Base-by-base conservation (phyloP, 2,888 invertebrate species). In the Limenitis camilla region DNA sequence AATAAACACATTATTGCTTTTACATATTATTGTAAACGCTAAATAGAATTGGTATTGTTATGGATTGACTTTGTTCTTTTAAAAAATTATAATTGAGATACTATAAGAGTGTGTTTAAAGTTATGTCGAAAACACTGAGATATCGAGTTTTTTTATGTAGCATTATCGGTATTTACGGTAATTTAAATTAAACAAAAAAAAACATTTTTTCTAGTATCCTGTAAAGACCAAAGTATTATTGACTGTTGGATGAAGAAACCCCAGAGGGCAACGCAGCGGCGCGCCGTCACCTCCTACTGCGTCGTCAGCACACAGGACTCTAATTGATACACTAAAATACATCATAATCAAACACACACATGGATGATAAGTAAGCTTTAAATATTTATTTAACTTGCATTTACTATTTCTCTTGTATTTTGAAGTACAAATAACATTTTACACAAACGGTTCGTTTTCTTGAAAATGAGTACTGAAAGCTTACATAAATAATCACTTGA, bases 241-340 rank as follows among this genome's bases (percentile, higher is more conserved):
- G 53, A 59, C 59, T 55, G 55, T 56, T 8, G 49, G 59, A 56
- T 59, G 56, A 59, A 19, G 61, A 56, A 47, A 58, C 61, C 60
- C 67, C 70, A 49, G 43, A 49, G 48, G 48, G 53, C 31, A 43
- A 69, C 67, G 62, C 71, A 64, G 76, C 65, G 69, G 65, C 64
- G 74, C 58, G 65, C 66, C 64, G 58, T 51, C 56, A 62, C 70
- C 72, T 72, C 85, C 76, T 67, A 84, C 86, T 83, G 85, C 42
- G 85, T 59, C 72, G 74, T 75, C 76, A 71, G 75, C 70, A 83
- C 75, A 82, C 84, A 84, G 72, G 78, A 75, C 81, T 84, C 84
- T 85, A 86, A 87, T 86, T 85, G 85, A 84, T 81, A 85, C 83
- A 83, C 82, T 83, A 81, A 80, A 81, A 78, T 78, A 76, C 75